These are phyloP conservation scores for Pomatorhinus ruficollis DNA, from an alignment of 2,113 vertebrate species.

Conservation along the genomic window DNA sequence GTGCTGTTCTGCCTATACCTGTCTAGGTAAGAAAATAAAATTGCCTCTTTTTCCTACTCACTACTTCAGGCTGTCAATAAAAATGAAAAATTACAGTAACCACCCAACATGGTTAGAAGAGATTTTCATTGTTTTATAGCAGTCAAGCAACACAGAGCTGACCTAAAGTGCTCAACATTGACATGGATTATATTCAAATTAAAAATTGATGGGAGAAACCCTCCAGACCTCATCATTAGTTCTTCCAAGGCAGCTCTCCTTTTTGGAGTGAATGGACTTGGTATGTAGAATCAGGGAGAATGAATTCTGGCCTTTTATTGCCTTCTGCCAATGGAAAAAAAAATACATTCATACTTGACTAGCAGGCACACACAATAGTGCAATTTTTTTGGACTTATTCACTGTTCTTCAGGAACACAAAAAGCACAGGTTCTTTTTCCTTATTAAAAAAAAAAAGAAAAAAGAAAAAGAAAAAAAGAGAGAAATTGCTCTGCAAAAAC, in stretches of 20 bases:
- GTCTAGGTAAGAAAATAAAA: not conserved
- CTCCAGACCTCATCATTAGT: not conserved
- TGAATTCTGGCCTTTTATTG: not conserved
- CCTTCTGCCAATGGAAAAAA: not conserved
- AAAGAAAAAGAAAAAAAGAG: fast-evolving
- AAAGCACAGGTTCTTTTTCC: not conserved
- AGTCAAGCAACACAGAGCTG: not conserved
- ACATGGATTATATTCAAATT: not conserved
- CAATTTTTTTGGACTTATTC: not conserved
- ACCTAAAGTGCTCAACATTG: not conserved
- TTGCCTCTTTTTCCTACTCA: not conserved
- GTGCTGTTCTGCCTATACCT: not conserved
- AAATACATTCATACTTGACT: not conserved
- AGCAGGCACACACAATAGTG: not conserved
- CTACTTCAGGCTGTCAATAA: not conserved
- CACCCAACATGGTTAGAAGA: not conserved
- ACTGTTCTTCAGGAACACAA: not conserved
- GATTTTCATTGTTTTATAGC: not conserved
- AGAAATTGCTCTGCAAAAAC: not conserved
- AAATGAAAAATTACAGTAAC: not conserved
- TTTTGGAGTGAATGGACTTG: not conserved
- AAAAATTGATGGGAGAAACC: not conserved
- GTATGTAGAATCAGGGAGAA: not conserved
- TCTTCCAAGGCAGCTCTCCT: not conserved
- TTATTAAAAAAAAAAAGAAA: not conserved